Evolutionary conservation across 2,113 vertebrate genomes (phyloP), one percentile per base, ranked within the genome.

Genomic region (Aphyosemion australe): DNA sequence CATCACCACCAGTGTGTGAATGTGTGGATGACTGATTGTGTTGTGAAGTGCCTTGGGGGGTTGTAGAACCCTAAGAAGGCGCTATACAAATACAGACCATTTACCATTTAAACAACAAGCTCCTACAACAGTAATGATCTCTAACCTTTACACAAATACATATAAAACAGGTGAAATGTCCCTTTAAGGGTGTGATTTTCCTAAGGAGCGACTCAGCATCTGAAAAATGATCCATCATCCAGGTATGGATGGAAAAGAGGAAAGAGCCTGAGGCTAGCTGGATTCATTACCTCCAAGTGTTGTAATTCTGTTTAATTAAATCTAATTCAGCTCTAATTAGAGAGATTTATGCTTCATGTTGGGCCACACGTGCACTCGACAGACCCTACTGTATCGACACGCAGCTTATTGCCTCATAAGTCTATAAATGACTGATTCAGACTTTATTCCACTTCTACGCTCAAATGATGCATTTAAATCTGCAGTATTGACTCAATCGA

Each of bases 281-380:
- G 61, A 20, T 32, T 69, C 47, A 72, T 45, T 39, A 69, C 60
- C 43, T 49, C 57, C 43, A 52, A 42, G n/a, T 20, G 21, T 50
- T 56, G 26, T 63, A 61, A 32, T 53, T 51, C 41, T 69, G 18
- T 72, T 53, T 69, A 21, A 66, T 63, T 67, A 46, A 19, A 72
- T 64, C 12, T 50, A 37, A 49, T 31, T 5, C 2, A 12, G 12
- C 31, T 68, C 0, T 49, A 15, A 31, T 43, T 49, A 8, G 15
- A 13, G n/a, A 47, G 21, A 20, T 59, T 65, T 54, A 57, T 46
- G 62, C 60, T 32, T 37, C 41, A 39, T 1, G 21, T 67, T 63
- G 60, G 26, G 26, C 26, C 11, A 50, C 55, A 10, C 56, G 21
- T 16, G 12, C 8, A 67, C 48, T 26, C n/a, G 8, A 54, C 0